Base-by-base conservation (phyloP, 2,888 invertebrate species). In the Dione juno region DNA sequence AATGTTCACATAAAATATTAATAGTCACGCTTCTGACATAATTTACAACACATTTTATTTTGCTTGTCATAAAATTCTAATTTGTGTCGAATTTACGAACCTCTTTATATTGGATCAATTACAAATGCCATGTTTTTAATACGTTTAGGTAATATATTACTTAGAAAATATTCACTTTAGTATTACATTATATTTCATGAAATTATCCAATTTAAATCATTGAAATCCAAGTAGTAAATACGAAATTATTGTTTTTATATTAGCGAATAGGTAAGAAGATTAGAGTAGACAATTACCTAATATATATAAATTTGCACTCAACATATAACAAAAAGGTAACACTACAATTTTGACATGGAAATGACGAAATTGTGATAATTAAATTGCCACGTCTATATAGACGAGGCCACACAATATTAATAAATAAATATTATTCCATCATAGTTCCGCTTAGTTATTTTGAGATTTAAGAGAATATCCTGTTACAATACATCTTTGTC, bases 341-440 rank as follows among this genome's bases (percentile, higher is more conserved):
- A 68, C 45, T 28, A 48, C 10, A 65, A 54, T 77, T 76, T 77
- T 81, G 76, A 77, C 66, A 73, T 78, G 78, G 80, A 85, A 82
- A 82, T 80, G 76, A 77, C 80, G 70, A 75, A 80, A 80, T 81
- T 79, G 79, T 87, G 90, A 78, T 90, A 90, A 90, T 90, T 82
- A 78, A 84, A 84, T 88, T 85, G 80, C 81, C 86, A 88, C 83
- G 80, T 81, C 75, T 69, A 72, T 72, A 75, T 70, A 70, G 75
- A 78, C 88, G 85, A 90, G 90, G 89, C 74, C 84, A 70, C 77
- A 80, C 81, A 82, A 82, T 45, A 63, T 66, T 81, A 74, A 80
- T 82, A 83, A 83, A 86, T 85, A 87, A 86, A 83, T 80, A 81
- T 86, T 85, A 83, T 81, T 73, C 80, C 83, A 83, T 66, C 72